phyloP scores from a whole-genome alignment of 2,797 vertebrate species.

The Ceyx erithaca region DNA sequence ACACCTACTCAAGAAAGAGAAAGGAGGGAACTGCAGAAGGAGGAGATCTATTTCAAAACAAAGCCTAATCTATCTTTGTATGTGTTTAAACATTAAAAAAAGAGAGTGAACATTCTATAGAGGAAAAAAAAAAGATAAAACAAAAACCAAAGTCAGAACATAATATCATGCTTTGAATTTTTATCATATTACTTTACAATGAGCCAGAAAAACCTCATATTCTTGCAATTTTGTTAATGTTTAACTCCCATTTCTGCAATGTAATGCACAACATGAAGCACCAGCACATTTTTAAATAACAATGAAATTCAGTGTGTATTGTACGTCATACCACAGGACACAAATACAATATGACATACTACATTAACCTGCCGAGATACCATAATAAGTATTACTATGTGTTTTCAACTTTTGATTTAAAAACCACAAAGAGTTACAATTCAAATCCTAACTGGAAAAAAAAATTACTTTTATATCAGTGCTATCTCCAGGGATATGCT shows the following conservation, averaged over 20 bases:
- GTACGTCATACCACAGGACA: background rate
- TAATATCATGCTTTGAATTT: background rate
- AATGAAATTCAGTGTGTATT: background rate
- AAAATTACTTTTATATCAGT: slow-evolving; percentile 69
- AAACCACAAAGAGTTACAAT: slow-evolving; percentile 55
- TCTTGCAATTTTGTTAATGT: background rate
- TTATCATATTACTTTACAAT: background rate
- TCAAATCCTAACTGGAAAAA: slow-evolving; percentile 65
- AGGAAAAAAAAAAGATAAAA: background rate
- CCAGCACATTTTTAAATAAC: background rate
- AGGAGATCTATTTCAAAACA: background rate
- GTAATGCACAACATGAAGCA: background rate
- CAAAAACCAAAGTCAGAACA: background rate
- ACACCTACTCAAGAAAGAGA: background rate
- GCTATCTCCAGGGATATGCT: slow-evolving; percentile 40
- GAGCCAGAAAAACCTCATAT: background rate
- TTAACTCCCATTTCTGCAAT: background rate
- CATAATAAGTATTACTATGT: slow-evolving; percentile 22
- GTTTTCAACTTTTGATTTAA: slow-evolving; percentile 41
- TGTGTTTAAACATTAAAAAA: background rate
- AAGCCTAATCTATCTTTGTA: background rate
- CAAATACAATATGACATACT: slow-evolving; percentile 31
- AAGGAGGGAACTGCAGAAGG: background rate
- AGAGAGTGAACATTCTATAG: background rate
- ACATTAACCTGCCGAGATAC: slow-evolving; percentile 44